These are phyloP conservation scores for Cyphotilapia sp. DNA, from an alignment of 2,113 vertebrate species.

Conservation along the genomic window DNA sequence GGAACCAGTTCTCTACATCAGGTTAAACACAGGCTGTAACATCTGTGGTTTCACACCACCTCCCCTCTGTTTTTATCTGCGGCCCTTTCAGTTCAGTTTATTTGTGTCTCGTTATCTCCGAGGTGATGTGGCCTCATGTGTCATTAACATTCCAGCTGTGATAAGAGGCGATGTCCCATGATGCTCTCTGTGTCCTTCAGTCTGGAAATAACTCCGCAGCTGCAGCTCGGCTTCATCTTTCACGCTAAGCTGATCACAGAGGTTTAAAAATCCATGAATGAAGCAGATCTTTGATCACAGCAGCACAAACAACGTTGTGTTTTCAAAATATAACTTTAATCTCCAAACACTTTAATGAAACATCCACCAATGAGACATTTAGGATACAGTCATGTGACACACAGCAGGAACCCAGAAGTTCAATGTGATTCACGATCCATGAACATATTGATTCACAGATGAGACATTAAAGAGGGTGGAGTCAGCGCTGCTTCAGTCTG, in stretches of 20 bases:
- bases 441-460: not conserved
- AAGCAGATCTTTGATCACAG: not conserved
- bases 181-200: not conserved
- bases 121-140: not conserved
- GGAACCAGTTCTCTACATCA: not conserved
- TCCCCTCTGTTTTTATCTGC: not conserved
- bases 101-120: not conserved
- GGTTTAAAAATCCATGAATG: not conserved
- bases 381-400: not conserved
- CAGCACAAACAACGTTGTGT: not conserved
- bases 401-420: not conserved
- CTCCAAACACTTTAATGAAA: not conserved
- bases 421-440: not conserved
- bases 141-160: conserved; percentile 37
- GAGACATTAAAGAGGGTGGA: too few relatives aligned
- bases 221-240: not conserved
- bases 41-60: not conserved
- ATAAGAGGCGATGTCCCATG: not conserved
- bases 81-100: not conserved
- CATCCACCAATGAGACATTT: not conserved
- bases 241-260: not conserved
- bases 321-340: not conserved
- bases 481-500: not conserved
- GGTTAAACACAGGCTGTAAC: not conserved
- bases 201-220: not conserved